phyloP scores from a whole-genome alignment of 2,113 vertebrate species.

The Phalacrocorax aristotelis region DNA sequence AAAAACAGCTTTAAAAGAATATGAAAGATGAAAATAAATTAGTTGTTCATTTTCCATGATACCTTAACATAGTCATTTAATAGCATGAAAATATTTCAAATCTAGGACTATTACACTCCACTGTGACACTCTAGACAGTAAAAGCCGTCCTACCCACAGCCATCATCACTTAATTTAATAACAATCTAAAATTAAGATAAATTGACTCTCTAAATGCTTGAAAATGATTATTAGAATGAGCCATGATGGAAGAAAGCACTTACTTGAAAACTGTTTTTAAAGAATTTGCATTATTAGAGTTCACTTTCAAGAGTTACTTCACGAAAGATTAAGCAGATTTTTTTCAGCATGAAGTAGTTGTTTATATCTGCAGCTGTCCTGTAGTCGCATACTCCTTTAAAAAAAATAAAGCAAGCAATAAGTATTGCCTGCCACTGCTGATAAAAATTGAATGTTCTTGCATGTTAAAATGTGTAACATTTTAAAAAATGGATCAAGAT shows the following conservation, averaged over 20 bases:
- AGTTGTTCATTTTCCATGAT: background rate
- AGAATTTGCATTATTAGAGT: background rate
- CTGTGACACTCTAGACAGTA: constrained; percentile 8
- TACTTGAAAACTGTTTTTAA: background rate
- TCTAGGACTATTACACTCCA: background rate
- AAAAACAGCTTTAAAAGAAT: constrained; percentile 10
- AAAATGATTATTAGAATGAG: background rate
- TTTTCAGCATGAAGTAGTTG: background rate
- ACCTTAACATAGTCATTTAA: background rate
- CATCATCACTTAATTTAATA: constrained; percentile 45
- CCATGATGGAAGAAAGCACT: background rate
- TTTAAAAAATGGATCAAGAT: background rate
- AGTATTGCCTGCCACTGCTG: background rate
- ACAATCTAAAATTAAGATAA: constrained; percentile 44
- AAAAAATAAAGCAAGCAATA: background rate
- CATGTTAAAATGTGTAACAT: background rate
- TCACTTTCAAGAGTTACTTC: background rate
- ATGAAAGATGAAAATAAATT: constrained; percentile 24
- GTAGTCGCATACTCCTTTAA: background rate
- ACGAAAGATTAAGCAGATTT: background rate
- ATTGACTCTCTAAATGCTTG: constrained; percentile 21
- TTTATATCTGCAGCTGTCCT: background rate
- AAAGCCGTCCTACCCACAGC: constrained; percentile 21
- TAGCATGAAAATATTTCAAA: constrained; percentile 24
- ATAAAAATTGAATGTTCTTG: background rate